Conservation (phyloP, 2,797 vertebrate species). For the Pseudomugil tenellus region DNA sequence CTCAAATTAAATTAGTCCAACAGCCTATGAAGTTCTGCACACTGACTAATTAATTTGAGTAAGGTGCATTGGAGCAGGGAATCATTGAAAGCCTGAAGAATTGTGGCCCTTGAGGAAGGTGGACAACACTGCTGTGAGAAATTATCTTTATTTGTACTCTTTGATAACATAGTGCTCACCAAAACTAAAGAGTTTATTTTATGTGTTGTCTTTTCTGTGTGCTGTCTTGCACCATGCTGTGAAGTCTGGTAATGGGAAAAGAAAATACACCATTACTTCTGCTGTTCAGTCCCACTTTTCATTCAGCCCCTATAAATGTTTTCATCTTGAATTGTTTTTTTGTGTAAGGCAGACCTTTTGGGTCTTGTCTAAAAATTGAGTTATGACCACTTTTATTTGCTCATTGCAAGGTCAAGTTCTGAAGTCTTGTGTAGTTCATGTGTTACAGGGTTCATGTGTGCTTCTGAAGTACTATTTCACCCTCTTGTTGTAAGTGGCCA, state of each 20-base stretch:
- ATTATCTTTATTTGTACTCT: not conserved
- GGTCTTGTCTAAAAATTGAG: constrained; percentile 46
- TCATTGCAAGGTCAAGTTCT: constrained; percentile 40
- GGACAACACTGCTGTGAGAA: not conserved
- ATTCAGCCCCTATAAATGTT: constrained; percentile 21
- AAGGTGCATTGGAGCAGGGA: no score
- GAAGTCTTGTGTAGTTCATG: constrained; percentile 39
- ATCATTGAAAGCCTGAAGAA: no score
- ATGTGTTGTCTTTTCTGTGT: not conserved
- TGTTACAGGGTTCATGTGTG: constrained; percentile 10
- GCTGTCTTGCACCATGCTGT: constrained; percentile 4
- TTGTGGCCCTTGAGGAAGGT: no score
- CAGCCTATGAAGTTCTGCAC: no score
- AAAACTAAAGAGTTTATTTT: not conserved
- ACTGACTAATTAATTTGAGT: no score
- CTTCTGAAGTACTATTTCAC: constrained; percentile 23
- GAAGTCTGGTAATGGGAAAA: not conserved
- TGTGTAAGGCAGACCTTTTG: constrained; percentile 7
- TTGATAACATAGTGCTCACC: not conserved
- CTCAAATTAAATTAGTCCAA: no score
- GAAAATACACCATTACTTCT: not conserved
- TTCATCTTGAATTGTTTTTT: constrained; percentile 30
- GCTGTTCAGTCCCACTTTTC: constrained; percentile 22
- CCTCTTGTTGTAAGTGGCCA: constrained; percentile 54
- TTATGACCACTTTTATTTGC: constrained; percentile 37